Base-by-base conservation (phyloP, 2,113 vertebrate genomes). In the Cinclus cinclus region DNA sequence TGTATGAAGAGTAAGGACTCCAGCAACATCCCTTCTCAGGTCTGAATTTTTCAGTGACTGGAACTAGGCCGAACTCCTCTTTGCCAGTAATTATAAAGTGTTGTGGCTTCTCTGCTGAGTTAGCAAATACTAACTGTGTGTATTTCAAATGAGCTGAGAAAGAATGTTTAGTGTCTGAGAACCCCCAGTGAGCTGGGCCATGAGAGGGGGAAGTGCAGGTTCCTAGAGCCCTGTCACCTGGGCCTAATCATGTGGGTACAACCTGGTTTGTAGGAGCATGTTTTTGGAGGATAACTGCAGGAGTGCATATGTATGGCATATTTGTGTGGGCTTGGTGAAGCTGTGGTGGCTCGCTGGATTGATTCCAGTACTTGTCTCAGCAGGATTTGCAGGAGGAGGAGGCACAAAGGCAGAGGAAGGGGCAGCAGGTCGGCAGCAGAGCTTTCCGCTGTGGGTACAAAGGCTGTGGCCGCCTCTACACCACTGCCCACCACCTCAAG, bases 401-500 rank as follows among this genome's bases (percentile, higher is more conserved):
- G 82, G 77, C 96, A 50, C 98, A 93, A 8, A 93, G 94, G 70
- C 93, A 73, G 3, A 92, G 94, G 87, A 98, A 97, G 93, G 97
- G 90, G 63, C 97, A 97, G 70, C 98, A 97, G 81, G 94, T 55
- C 1, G 92, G 96, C 77, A 97, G 97, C 63, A 98, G 97, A 95
- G 97, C 97, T 42, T 98, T 98, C 90, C 97, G 96, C 47, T 98
- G 98, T 33, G 98, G 97, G 44, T 98, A 98, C 87, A 93, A 98
- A 83, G 98, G 97, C 83, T 99, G 98, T 74, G 98, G 98, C 35
- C 98, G 98, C 47, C 97, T 98, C 62, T 99, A 98, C n/a, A 98
- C 98, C 63, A 98, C 98, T 0, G 98, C 98, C 30, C 98, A 98
- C 76, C 98, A 99, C 47, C 96, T 98, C 50, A 99, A 98, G 98